phyloP scores from a whole-genome alignment of 2,797 vertebrate genomes.

The Lagorchestes hirsutus region DNA sequence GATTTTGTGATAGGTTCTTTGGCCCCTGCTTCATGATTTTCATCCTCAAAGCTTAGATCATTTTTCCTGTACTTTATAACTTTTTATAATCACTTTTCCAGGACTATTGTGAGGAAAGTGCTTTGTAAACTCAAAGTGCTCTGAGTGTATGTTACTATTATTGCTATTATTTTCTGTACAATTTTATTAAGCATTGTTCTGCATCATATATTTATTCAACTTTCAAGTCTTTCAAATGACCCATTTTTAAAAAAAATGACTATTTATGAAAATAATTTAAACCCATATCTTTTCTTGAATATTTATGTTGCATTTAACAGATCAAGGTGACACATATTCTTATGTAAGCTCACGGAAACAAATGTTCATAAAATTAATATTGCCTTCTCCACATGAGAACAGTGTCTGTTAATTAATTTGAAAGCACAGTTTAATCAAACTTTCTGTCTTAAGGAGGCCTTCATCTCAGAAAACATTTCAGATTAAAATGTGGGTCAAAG shows the following conservation, averaged over 20 bases:
- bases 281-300: neutral
- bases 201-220: neutral
- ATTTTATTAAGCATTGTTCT: slow-evolving; percentile 4
- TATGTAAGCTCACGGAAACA: slow-evolving; percentile 8
- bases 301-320: slow-evolving; percentile 23
- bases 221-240: neutral
- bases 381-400: slow-evolving; percentile 29
- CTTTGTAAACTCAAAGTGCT: neutral
- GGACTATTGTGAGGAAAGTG: neutral
- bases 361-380: slow-evolving; percentile 13
- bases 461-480: slow-evolving; percentile 49
- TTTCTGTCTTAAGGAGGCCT: slow-evolving; percentile 22
- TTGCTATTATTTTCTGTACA: neutral
- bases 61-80: neutral
- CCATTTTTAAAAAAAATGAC: slow-evolving; percentile 41
- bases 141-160: neutral
- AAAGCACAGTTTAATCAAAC: slow-evolving; percentile 8
- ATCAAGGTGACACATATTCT: slow-evolving; percentile 16
- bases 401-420: slow-evolving; percentile 26
- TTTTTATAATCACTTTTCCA: neutral
- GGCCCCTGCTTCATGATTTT: slow-evolving; percentile 18
- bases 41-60: slow-evolving; percentile 40
- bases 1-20: slow-evolving; percentile 20
- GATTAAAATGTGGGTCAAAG: slow-evolving; percentile 20
- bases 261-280: slow-evolving; percentile 24